Base-by-base conservation (phyloP, 2,888 invertebrate species). In the Pristionchus fissidentatus region DNA sequence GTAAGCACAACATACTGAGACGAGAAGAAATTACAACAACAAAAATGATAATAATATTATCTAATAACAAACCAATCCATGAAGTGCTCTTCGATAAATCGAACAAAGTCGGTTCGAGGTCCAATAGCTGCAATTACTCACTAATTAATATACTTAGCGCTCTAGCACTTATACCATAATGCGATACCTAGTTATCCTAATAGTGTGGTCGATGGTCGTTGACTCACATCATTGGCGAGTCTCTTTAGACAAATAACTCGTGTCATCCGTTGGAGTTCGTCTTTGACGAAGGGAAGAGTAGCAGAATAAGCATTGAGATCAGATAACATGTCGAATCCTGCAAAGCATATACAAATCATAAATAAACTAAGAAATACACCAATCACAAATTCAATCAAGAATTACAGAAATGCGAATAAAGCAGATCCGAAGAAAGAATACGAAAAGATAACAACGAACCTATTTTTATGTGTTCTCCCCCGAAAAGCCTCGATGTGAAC, bases 261-360 rank as follows among this genome's bases (percentile, higher is more conserved):
- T 7, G 80, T 81, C 60, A 43, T 60, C 41, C 15, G 15, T 1
- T 60, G 43, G 13, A 81, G 22, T 8, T 49, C 46, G 22, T 49
- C 32, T 22, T 7, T 4, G 1, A 38, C 29, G 29, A 43, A n/a
- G 29, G 41, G 41, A 10, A 81, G 7, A 8, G 80, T 81, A 8
- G 57, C 38, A 5, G 5, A 22, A 7, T 46, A 46, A 7, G 80
- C 80, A 13, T 62, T 62, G 29, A 81, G 22, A 55, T 81, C 80
- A 60, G 62, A 62, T 29, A 46, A 38, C 80, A 81, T 81, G 46
- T 81, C 80, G 80, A 81, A 81, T 8, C 80, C 80, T 81, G 13
- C 26, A 79, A 26, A 46, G 32, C 32, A 22, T 43, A 41, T 43
- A 38, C 0, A 1, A 75, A 8, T 46, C 5, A 46, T 13, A 46